Conservation (phyloP, 2,888 invertebrate genomes). For the Acleris cristana region DNA sequence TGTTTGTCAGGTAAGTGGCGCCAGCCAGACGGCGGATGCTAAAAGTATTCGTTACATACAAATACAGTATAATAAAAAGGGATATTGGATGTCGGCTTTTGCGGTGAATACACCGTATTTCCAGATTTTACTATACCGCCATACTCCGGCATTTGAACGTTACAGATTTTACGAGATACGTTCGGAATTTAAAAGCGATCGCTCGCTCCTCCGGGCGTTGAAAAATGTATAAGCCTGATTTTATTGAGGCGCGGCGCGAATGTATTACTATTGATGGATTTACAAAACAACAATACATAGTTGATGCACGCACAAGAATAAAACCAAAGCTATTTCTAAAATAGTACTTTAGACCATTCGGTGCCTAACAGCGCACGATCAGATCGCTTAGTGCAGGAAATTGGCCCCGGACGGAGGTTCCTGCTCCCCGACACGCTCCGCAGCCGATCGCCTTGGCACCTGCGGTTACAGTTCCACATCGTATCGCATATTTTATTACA, state of each 20-base stretch:
- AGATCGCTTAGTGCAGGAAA: conserved; percentile 45
- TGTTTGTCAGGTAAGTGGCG: conserved; percentile 48
- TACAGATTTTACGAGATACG: conserved; percentile 35
- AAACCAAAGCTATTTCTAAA: neutral
- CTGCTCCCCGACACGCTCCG: conserved; percentile 42
- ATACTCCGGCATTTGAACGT: conserved; percentile 30
- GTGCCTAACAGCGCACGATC: neutral
- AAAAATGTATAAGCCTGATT: conserved; percentile 31
- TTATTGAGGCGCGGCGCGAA: conserved; percentile 18
- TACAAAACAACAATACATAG: conserved; percentile 20
- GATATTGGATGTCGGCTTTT: conserved; percentile 39
- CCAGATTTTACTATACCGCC: conserved; percentile 29
- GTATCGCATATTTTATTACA: conserved; percentile 32
- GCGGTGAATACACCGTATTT: conserved; percentile 27
- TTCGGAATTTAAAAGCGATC: conserved; percentile 30
- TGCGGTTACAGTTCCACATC: conserved; percentile 42
- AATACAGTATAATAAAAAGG: conserved; percentile 44
- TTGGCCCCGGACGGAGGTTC: conserved; percentile 48
- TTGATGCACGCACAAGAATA: conserved; percentile 11
- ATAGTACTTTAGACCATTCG: conserved; percentile 22
- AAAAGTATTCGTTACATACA: conserved; percentile 51
- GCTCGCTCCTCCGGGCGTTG: conserved; percentile 25
- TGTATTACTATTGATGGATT: conserved; percentile 17
- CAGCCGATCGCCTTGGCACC: conserved; percentile 46
- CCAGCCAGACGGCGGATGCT: conserved; percentile 40